Evolutionary conservation across 2,797 vertebrate genomes (phyloP).

Genomic region (Enteromius argenteus): DNA sequence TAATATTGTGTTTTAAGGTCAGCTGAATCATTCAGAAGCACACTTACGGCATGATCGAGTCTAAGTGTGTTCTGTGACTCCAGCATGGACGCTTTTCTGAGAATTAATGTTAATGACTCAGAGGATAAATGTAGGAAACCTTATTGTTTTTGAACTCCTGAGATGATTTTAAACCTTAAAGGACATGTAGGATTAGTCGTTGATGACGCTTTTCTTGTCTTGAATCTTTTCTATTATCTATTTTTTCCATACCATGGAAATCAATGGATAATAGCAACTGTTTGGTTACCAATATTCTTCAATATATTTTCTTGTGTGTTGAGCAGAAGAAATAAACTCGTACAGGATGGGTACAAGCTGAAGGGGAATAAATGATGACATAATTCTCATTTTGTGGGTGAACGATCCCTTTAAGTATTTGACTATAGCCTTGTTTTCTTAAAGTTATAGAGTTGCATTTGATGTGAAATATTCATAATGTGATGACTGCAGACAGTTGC

Average conservation of each 20-base stretch:
- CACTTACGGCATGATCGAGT: not conserved
- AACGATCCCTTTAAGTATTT: not conserved
- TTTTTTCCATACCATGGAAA: too few species aligned
- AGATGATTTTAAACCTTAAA: not conserved
- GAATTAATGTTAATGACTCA: not conserved
- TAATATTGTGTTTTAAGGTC: not conserved
- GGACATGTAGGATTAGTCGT: not conserved
- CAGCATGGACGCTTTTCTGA: not conserved
- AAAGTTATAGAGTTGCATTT: not conserved
- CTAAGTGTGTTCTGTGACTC: not conserved
- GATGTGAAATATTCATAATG: not conserved
- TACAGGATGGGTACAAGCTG: not conserved
- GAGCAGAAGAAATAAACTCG: not conserved
- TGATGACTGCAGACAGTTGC: not conserved
- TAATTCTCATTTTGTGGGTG: not conserved
- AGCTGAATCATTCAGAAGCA: not conserved
- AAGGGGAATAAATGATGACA: not conserved
- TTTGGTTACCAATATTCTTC: not conserved
- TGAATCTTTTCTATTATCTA: too few species aligned
- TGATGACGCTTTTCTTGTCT: not conserved
- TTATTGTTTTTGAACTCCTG: not conserved
- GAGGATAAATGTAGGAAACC: not conserved
- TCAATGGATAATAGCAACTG: not conserved
- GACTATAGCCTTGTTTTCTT: not conserved
- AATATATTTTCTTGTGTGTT: not conserved